Conservation (phyloP, 1,140 invertebrate genomes). For the Procambarus clarkii region DNA sequence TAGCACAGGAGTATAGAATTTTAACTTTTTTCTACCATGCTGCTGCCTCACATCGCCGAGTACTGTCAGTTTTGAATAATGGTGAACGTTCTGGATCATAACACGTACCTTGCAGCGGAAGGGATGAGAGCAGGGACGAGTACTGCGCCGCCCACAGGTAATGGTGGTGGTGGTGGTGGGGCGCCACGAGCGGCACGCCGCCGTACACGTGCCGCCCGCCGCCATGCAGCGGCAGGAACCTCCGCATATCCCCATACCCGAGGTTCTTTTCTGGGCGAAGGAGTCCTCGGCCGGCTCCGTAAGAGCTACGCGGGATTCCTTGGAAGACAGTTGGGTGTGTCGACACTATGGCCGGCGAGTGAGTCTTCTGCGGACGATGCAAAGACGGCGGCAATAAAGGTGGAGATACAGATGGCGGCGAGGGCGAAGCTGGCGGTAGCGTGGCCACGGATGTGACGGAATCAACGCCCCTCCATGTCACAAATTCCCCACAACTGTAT, state of each 20-base stretch:
- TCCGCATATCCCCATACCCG: conserved; percentile 22
- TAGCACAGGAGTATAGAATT: too few relatives aligned
- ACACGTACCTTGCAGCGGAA: conserved; percentile 52
- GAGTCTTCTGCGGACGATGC: not conserved
- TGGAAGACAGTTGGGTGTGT: not conserved
- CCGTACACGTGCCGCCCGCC: conserved; percentile 39
- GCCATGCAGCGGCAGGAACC: conserved; percentile 37
- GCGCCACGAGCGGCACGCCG: conserved; percentile 30
- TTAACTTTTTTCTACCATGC: too few relatives aligned
- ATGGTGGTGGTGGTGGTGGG: conserved; percentile 32
- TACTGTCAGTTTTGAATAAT: too few relatives aligned
- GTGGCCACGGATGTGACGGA: not conserved
- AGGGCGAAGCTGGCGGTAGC: not conserved
- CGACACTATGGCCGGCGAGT: not conserved
- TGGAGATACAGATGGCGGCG: not conserved
- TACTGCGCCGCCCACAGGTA: conserved; percentile 64
- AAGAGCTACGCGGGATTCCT: not conserved
- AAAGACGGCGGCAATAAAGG: not conserved
- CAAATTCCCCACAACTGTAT: not conserved
- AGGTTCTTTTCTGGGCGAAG: conserved; percentile 12
- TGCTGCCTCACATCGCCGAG: too few relatives aligned
- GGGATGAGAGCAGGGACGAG: conserved; percentile 53
- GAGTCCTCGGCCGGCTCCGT: not conserved
- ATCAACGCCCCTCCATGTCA: not conserved
- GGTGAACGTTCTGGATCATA: not conserved